Evolutionary conservation across 2,888 invertebrate genomes (phyloP).

Genomic region (Junonia oenone): DNA sequence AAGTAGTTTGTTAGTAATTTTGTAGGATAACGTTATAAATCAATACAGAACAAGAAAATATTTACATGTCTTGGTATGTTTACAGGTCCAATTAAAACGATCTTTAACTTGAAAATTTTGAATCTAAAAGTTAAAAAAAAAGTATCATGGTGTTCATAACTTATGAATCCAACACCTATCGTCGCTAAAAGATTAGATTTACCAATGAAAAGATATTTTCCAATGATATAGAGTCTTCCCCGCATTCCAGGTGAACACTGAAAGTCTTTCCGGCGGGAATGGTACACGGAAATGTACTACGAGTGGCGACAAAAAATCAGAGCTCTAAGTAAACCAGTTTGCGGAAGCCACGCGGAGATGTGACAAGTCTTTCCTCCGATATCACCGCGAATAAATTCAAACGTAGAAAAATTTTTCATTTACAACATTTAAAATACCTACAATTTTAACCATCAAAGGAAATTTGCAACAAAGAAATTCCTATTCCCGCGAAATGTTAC

Average conservation of each 20-base stretch:
- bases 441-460: conserved; percentile 28
- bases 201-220: conserved; percentile 9
- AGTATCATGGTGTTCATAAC: too few relatives aligned
- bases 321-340: conserved; percentile 52
- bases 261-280: conserved; percentile 59
- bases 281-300: conserved; percentile 66
- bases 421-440: conserved; percentile 13
- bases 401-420: conserved; percentile 19
- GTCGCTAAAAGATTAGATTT: neutral
- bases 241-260: conserved; percentile 49
- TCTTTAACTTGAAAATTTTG: too few relatives aligned
- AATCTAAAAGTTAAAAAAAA: too few relatives aligned
- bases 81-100: too few relatives aligned
- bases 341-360: conserved; percentile 36
- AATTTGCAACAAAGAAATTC: conserved; percentile 47
- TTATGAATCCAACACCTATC: too few relatives aligned
- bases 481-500: conserved; percentile 42
- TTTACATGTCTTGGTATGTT: too few relatives aligned
- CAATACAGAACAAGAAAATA: too few relatives aligned
- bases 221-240: conserved; percentile 14
- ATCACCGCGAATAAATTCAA: conserved; percentile 20
- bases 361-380: conserved; percentile 26
- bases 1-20: too few relatives aligned
- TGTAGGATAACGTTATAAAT: too few relatives aligned
- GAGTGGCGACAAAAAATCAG: conserved; percentile 52